Evolutionary conservation across 1,140 invertebrate genomes (phyloP).

Genomic region (Parapsyche elsis): DNA sequence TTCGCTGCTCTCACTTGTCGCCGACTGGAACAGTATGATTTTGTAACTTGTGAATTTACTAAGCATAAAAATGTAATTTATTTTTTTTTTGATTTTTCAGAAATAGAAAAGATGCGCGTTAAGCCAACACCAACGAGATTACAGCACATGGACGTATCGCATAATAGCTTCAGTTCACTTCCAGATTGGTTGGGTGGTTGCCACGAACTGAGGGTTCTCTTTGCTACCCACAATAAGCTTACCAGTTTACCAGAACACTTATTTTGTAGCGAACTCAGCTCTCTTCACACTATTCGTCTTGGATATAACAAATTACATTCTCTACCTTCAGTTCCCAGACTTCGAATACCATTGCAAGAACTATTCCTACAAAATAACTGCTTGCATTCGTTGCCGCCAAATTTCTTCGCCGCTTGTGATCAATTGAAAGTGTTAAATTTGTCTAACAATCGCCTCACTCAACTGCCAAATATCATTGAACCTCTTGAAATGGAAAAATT

Average conservation of each 20-base stretch:
- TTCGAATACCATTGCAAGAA: constrained; percentile 75
- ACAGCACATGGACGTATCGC: constrained; percentile 80
- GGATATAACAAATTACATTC: constrained; percentile 80
- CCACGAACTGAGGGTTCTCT: constrained; percentile 76
- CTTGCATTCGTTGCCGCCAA: constrained; percentile 76
- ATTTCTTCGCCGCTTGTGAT: constrained; percentile 79
- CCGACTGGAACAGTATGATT: constrained; percentile 78
- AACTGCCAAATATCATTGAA: constrained; percentile 71
- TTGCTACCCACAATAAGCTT: constrained; percentile 80
- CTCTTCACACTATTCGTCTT: constrained; percentile 77
- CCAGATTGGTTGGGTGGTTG: constrained; percentile 84
- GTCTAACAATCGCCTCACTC: constrained; percentile 79
- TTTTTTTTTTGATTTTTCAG: constrained; percentile 68
- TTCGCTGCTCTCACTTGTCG: constrained; percentile 75
- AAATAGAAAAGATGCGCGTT: constrained; percentile 73
- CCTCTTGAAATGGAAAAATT: constrained; percentile 76
- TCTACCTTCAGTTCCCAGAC: constrained; percentile 75
- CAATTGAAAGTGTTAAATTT: constrained; percentile 80
- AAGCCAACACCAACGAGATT: constrained; percentile 75
- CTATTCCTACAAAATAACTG: constrained; percentile 82
- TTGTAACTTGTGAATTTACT: constrained; percentile 16
- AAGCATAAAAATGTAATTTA: constrained; percentile 37
- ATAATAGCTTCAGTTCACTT: constrained; percentile 79
- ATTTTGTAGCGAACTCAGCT: constrained; percentile 77
- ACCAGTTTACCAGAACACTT: constrained; percentile 77